phyloP scores from a whole-genome alignment of 2,797 vertebrate genomes.

The Hoplostethus atlanticus region DNA sequence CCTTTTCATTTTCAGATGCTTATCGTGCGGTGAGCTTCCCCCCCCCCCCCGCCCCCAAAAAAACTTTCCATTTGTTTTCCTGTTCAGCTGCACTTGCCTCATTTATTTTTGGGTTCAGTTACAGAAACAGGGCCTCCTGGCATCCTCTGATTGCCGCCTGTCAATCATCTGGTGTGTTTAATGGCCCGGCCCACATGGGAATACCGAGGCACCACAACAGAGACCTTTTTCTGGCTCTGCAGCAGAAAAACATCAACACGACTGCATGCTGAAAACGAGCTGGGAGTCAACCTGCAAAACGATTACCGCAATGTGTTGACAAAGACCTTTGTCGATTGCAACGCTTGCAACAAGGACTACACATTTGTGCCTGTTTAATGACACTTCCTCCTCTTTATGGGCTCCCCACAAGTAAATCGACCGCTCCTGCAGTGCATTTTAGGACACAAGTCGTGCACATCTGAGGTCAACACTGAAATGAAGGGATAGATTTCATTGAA shows the following conservation, averaged over 20 bases:
- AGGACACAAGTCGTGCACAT: background rate
- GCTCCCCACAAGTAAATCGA: conserved; percentile 9
- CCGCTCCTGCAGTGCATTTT: background rate
- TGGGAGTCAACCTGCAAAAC: conserved; percentile 52
- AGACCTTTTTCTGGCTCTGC: conserved; percentile 25
- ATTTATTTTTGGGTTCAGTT: conserved; percentile 60
- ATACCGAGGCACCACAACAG: conserved; percentile 61
- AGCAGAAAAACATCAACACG: conserved; percentile 40
- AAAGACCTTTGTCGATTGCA: conserved; percentile 53
- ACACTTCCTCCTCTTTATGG: conserved; percentile 21
- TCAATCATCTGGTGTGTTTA: conserved; percentile 57
- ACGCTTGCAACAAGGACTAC: conserved; percentile 25
- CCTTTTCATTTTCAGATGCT: conserved; percentile 55
- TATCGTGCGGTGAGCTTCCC: conserved; percentile 42
- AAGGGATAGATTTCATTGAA: background rate
- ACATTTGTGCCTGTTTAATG: conserved; percentile 43
- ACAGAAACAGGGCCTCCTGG: conserved; percentile 16
- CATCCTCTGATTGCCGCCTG: conserved; percentile 68
- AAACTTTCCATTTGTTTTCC: conserved; percentile 52
- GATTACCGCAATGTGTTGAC: conserved; percentile 36
- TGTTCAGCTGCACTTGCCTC: conserved; percentile 28
- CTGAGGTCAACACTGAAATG: background rate
- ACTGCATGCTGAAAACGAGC: conserved; percentile 19
- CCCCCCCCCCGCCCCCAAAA: background rate
- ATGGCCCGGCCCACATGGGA: conserved; percentile 33